Conservation (phyloP, 2,797 vertebrate species). For the Nyctibius grandis region DNA sequence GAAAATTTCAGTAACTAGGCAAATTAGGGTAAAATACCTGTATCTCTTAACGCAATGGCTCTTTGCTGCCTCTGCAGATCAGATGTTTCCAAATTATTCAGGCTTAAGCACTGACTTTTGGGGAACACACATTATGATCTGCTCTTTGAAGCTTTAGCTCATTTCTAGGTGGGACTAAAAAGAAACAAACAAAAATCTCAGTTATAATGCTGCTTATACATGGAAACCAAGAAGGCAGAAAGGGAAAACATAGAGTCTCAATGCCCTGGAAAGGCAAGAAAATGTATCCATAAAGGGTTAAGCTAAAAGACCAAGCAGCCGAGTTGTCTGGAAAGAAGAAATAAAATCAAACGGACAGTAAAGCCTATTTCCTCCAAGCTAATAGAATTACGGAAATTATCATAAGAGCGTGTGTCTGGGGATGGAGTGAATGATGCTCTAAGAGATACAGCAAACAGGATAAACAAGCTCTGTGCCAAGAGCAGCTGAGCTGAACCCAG, state of each 20-base stretch:
- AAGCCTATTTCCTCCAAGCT: slow-evolving; percentile 48
- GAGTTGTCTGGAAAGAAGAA: not conserved
- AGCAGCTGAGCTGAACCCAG: not conserved
- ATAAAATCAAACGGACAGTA: slow-evolving; percentile 39
- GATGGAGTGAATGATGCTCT: slow-evolving; percentile 8
- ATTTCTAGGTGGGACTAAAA: not conserved
- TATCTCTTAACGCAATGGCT: not conserved
- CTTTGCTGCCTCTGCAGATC: not conserved
- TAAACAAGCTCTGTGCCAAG: slow-evolving; percentile 26
- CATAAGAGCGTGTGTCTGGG: slow-evolving; percentile 32
- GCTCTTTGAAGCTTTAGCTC: not conserved
- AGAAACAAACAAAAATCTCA: not conserved
- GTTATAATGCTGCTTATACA: not conserved
- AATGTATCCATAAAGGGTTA: slow-evolving; percentile 20
- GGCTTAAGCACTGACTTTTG: not conserved
- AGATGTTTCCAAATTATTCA: not conserved
- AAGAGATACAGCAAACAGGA: not conserved
- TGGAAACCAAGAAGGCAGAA: not conserved
- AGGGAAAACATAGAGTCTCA: not conserved
- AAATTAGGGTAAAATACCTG: not conserved
- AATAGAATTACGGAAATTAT: slow-evolving; percentile 65
- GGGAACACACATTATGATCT: not conserved
- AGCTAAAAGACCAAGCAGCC: not conserved
- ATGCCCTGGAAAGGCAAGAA: not conserved
- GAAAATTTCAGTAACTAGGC: not conserved